Conservation (phyloP, 2,888 invertebrate genomes). For the Hetaerina titia region DNA sequence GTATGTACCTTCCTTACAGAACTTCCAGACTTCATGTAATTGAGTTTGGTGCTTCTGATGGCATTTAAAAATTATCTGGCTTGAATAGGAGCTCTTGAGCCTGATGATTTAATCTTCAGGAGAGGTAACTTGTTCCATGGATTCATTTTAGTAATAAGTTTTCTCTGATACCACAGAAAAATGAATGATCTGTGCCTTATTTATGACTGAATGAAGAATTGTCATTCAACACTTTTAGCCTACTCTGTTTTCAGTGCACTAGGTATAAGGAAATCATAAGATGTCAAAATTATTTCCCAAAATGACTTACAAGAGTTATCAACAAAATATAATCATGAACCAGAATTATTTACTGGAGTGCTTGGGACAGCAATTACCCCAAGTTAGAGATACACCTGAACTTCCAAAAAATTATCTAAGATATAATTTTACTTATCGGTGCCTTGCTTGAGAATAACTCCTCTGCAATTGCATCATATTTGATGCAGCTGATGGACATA, state of each 20-base stretch:
- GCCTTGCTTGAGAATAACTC: constrained; percentile 9
- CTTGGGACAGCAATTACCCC: not conserved
- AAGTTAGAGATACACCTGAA: not conserved
- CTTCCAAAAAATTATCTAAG: not conserved
- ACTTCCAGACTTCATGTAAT: not conserved
- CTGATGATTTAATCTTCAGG: not conserved
- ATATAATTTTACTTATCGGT: not conserved
- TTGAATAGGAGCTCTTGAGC: not conserved
- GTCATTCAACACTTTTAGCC: not conserved
- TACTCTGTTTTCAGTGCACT: not conserved
- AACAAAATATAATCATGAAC: not conserved
- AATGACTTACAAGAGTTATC: not conserved
- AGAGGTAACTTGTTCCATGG: not conserved
- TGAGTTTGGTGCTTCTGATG: not conserved
- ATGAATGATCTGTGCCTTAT: constrained; percentile 64
- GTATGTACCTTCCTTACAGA: not conserved
- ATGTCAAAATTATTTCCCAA: constrained; percentile 12
- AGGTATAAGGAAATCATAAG: not conserved
- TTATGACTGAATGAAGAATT: constrained; percentile 37
- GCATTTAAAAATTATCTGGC: not conserved
- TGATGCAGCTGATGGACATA: not conserved
- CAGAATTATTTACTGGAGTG: not conserved
- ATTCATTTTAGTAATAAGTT: not conserved
- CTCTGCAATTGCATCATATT: not conserved
- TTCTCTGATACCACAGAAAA: constrained; percentile 2